Percentiles rank a stretch among this genome's conserved stretches.
Conservation (phyloP, 1,140 invertebrate genomes). For the Meloidogyne chitwoodi region DNA sequence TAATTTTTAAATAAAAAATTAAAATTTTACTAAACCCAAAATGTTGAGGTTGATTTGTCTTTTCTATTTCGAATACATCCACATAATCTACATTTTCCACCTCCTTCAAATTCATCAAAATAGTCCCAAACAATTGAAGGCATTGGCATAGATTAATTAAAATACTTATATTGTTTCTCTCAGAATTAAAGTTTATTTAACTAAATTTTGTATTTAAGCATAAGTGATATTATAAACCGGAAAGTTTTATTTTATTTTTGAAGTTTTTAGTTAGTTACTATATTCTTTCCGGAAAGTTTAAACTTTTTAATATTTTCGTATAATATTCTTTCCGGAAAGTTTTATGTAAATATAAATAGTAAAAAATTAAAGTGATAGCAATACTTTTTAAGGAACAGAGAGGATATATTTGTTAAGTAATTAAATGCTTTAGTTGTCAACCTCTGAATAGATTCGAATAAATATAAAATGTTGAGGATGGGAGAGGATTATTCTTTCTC, state of each 20-base stretch:
- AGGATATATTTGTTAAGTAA: no score
- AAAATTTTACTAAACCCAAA: slow-evolving; percentile 5
- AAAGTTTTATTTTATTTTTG: no score
- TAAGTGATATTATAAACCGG: no score
- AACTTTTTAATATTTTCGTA: not conserved
- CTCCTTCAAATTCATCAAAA: slow-evolving; percentile 21
- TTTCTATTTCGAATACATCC: slow-evolving; percentile 20
- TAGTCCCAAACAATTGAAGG: slow-evolving; percentile 26
- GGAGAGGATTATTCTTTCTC: no score
- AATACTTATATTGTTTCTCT: no score
- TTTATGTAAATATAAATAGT: not conserved
- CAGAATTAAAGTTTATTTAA: no score
- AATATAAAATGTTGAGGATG: no score
- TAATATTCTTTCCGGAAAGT: not conserved
- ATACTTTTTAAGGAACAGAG: no score
- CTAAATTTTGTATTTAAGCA: no score
- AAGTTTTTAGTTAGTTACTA: not conserved
- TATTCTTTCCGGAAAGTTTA: not conserved
- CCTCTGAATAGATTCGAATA: no score
- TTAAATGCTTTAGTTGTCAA: no score
- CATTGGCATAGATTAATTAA: not conserved
- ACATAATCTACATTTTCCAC: slow-evolving; percentile 19
- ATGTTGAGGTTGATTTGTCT: slow-evolving; percentile 28
- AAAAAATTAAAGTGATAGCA: no score
- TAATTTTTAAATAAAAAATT: not conserved